Evolutionary conservation across 2,113 vertebrate species (phyloP).

Genomic region (Saguinus imperator): DNA sequence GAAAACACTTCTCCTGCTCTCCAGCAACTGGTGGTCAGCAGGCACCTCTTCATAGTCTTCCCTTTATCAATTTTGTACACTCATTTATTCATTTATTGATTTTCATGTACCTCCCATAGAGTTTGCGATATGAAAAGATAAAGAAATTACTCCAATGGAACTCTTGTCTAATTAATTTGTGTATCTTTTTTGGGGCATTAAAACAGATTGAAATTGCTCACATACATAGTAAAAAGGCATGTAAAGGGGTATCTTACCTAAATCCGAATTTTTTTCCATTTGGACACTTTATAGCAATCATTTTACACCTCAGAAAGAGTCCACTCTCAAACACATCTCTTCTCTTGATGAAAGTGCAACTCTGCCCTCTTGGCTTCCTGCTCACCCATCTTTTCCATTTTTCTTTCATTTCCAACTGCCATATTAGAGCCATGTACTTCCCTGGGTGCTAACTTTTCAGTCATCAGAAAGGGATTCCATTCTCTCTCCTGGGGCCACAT

Average conservation of each 20-base stretch:
- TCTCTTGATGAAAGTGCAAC: background rate
- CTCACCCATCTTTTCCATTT: background rate
- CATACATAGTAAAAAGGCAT: background rate
- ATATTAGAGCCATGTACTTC: background rate
- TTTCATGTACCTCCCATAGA: background rate
- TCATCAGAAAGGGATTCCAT: background rate
- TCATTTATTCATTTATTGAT: background rate
- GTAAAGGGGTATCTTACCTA: background rate
- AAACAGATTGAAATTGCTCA: background rate
- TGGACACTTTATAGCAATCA: background rate
- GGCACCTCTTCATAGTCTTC: background rate
- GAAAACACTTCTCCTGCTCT: background rate
- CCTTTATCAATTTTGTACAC: background rate
- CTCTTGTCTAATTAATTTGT: background rate
- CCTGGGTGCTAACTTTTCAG: background rate
- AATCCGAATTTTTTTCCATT: background rate
- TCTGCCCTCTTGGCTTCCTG: background rate
- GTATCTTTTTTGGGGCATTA: background rate
- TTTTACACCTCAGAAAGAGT: background rate
- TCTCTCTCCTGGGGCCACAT: background rate
- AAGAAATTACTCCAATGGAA: slow-evolving; percentile 21
- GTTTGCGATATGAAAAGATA: background rate
- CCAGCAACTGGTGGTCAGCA: background rate
- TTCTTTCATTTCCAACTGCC: background rate
- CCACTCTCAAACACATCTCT: background rate